Evolutionary conservation across 2,888 invertebrate species (phyloP), one percentile per base, ranked within the genome.

Genomic region (Stramonita haemastoma): DNA sequence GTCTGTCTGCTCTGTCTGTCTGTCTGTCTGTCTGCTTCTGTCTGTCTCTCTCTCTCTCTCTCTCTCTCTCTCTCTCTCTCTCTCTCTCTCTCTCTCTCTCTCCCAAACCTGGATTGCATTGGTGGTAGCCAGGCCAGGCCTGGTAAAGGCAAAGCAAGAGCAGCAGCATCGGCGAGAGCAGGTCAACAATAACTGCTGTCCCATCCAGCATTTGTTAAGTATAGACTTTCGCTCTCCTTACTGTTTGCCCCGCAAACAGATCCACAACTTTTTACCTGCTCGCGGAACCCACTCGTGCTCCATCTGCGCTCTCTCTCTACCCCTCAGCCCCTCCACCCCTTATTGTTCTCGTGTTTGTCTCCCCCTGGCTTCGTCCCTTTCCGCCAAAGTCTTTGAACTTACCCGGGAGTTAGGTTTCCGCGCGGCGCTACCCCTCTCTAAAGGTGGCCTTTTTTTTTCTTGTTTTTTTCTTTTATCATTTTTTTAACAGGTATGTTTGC

Each of bases 341-440:
- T 32, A 32, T 77, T 77, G 77, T 77, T 77, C 77, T 15, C 26
- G n/a, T 19, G 19, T 26, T 77, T 22, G 19, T 8, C 8, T 77
- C 17, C 26, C 29, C n/a, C 32, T 32, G 66, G 66, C 29, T 77
- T 77, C 32, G 29, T n/a, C 32, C 29, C 77, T 77, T 77, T 77
- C 77, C 77, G 77, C 26, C 77, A 66, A 26, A n/a, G 77, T 77
- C 77, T 77, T 77, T 77, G 77, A 77, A 77, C 77, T 77, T 15
- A n/a, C 77, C 66, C 77, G 77, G 32, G 77, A 66, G 77, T 77
- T 26, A 77, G 32, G n/a, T 77, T 77, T 77, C 77, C n/a, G n/a
- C 26, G 77, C 77, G 26, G 77, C 66, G 66, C 66, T 66, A 26
- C 66, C 66, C 22, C 26, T 19, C 19, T 5, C 5, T 5, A 6